Evolutionary conservation across 2,888 invertebrate genomes (phyloP), one percentile per base, ranked within the genome.

Genomic region (Hylaea fasciaria): DNA sequence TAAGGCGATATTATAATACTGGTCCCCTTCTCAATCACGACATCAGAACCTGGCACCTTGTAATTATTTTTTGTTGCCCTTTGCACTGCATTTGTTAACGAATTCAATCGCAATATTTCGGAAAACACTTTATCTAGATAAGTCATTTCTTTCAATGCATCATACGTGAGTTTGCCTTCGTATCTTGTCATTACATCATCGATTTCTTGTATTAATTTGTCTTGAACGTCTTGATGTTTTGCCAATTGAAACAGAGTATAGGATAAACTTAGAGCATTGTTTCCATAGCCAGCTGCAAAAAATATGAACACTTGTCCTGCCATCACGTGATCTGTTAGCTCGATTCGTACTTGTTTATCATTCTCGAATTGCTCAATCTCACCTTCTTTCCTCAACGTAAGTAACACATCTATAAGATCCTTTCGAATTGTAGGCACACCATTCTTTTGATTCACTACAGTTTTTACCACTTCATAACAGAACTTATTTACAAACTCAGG

Each of bases 251-350:
- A 87, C 17, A 88, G 60, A 14, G 80, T 71, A 55, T 82, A 89
- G 13, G 85, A 76, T 51, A 87, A 69, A 5, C 81, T 72, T 5
- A 86, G 74, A 0, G 89, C 82, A 28, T 84, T 87, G 10, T 90
- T 91, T 52, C 89, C 90, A 64, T 85, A 91, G 0, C 92, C 92
- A 22, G 88, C 93, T 0, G 78, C 73, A 58, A 85, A 89, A 68
- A 90, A 84, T 57, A 91, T 73, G 63, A 89, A 85, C 2, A 80
- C 80, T 67, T 91, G 88, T n/a, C 83, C 85, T 16, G 81, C 78
- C 60, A 87, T 78, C 0, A 86, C 54, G 12, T 71, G 69, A 11
- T 86, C 78, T 12, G 81, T 80, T 5, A 85, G 49, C 59, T 81
- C 73, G 17, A 82, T 50, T 11, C 22, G 56, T 8, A 55, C 32